Evolutionary conservation across 1,140 invertebrate genomes (phyloP), one percentile per base, ranked within the genome.

Genomic region (Leptinotarsa undecemlineata): DNA sequence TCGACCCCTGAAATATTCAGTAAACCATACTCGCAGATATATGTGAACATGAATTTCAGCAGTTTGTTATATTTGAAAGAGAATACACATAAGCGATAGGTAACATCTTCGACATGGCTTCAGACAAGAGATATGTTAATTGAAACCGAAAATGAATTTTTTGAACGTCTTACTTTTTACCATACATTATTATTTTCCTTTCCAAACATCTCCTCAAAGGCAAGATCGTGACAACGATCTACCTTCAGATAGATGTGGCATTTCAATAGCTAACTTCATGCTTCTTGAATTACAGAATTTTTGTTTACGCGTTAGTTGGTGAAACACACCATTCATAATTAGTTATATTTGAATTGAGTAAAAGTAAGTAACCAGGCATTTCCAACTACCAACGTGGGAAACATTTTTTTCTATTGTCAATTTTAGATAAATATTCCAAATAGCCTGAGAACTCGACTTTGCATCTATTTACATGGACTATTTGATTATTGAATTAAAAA

Each of bases 401-500:
- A 21, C n/a, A 33, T 15, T 23, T 66, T 33, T 66, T 66, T 66
- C 5, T 66, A 66, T 33, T 26, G 14, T 66, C 63, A 33, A 33
- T 33, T 66, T 66, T 23, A 33, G 15, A 20, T 14, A 33, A 66
- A 66, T 33, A 66, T 33, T 23, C 26, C n/a, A 23, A 66, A 23
- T 20, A 66, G 63, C 63, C 63, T 66, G 63, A 66, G 63, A 66
- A 66, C 63, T 21, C 13, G n/a, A 14, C 15, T 66, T 23, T 21
- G 20, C 21, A 23, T 66, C 17, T 66, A 66, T 66, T 66, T 66
- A 66, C 63, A 66, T 66, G 63, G 63, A 66, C 23, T 66, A 66
- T 66, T 66, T 66, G 23, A 66, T 66, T 66, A 66, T 66, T 66
- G 63, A 66, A 66, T 66, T 66, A 66, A 66, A 23, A 66, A 66